Conservation (phyloP, 2,888 invertebrate genomes). For the Pachliopta kotzebuea region DNA sequence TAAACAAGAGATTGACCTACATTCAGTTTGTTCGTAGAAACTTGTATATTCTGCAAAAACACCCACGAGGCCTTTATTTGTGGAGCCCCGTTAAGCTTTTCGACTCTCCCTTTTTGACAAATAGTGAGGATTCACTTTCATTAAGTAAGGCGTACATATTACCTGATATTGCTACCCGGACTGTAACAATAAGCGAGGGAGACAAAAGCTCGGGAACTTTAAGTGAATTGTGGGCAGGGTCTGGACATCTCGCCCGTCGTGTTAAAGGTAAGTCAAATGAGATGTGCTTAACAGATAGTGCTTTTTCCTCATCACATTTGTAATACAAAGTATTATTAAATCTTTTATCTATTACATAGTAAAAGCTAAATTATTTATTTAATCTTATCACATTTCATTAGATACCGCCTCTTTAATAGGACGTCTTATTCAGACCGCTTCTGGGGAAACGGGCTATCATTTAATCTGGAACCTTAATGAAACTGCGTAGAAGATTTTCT, state of each 20-base stretch:
- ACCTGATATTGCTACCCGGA: slow-evolving; percentile 50
- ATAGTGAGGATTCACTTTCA: slow-evolving; percentile 63
- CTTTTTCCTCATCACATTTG: neutral
- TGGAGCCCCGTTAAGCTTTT: slow-evolving; percentile 34
- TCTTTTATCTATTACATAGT: too few species aligned
- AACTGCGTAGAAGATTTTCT: neutral
- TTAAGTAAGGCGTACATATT: slow-evolving; percentile 48
- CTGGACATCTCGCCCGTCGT: slow-evolving; percentile 12
- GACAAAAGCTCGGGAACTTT: slow-evolving; percentile 38
- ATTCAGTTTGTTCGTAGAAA: slow-evolving; percentile 44
- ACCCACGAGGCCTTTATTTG: slow-evolving; percentile 49
- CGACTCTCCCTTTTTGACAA: slow-evolving; percentile 48
- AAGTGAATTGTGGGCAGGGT: slow-evolving; percentile 40
- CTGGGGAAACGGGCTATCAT: too few species aligned
- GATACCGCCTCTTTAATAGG: too few species aligned
- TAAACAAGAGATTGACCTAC: slow-evolving; percentile 63
- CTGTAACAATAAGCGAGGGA: slow-evolving; percentile 48
- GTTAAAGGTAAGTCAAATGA: slow-evolving; percentile 13
- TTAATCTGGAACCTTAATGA: too few species aligned
- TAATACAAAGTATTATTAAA: neutral
- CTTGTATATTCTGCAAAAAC: slow-evolving; percentile 62
- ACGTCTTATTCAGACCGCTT: too few species aligned
- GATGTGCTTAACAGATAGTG: slow-evolving; percentile 4
- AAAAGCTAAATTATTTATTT: too few species aligned
- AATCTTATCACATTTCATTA: too few species aligned